These are phyloP conservation scores for Phasianus colchicus DNA, from an alignment of 2,113 vertebrate genomes.

Conservation along the genomic window DNA sequence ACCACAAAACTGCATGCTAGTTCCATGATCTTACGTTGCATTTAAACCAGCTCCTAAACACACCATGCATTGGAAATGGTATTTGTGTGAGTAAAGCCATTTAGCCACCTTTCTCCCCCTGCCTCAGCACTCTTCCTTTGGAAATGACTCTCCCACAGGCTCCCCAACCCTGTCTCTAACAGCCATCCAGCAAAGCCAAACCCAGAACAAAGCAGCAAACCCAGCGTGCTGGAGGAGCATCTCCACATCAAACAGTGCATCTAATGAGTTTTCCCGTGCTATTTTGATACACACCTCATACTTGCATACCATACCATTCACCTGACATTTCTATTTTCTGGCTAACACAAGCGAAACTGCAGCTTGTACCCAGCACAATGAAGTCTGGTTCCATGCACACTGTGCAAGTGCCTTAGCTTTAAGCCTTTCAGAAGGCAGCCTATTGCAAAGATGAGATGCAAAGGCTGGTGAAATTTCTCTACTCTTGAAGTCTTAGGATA, in stretches of 20 bases:
- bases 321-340: background rate
- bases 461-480: background rate
- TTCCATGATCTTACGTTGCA: background rate
- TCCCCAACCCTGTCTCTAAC: background rate
- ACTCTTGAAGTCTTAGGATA: background rate
- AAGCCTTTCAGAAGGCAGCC: background rate
- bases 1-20: background rate
- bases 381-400: background rate
- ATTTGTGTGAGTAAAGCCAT: background rate
- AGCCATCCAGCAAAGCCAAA: background rate
- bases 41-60: background rate
- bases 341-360: background rate
- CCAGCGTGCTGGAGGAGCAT: accelerated
- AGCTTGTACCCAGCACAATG: background rate
- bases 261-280: background rate
- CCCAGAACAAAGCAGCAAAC: background rate
- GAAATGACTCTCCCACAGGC: background rate
- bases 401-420: background rate
- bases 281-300: background rate
- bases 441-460: background rate
- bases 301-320: background rate
- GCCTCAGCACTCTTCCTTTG: background rate
- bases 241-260: accelerated
- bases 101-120: background rate
- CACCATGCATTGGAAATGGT: background rate